Conservation (phyloP, 2,113 vertebrate genomes). For the Octodon degus region DNA sequence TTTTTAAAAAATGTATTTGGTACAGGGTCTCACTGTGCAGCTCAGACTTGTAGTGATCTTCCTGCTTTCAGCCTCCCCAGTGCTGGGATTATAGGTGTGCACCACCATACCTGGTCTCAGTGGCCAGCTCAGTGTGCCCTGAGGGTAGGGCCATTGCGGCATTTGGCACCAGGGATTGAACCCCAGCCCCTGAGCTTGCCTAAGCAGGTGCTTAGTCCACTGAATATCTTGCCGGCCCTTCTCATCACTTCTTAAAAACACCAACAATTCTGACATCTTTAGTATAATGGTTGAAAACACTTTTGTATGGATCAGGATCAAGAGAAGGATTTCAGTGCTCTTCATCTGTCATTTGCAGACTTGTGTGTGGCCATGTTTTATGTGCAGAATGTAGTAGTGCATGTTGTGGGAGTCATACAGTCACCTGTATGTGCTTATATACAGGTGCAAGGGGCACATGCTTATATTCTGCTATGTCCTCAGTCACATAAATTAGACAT, state of each 20-base stretch:
- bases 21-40: no score
- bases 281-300: background rate
- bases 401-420: background rate
- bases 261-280: background rate
- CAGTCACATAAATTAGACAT: slow-evolving; percentile 58
- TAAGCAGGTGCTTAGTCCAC: no score
- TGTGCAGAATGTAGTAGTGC: background rate
- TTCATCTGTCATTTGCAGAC: background rate
- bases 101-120: no score
- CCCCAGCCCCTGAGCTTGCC: no score
- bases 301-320: background rate
- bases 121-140: no score
- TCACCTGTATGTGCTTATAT: background rate
- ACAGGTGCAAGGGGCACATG: background rate
- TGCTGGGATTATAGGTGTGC: no score
- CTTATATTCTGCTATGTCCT: background rate
- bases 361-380: background rate
- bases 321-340: background rate
- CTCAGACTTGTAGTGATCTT: no score
- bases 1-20: background rate
- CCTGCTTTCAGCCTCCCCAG: no score
- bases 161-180: no score
- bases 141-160: no score
- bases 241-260: background rate
- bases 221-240: background rate